These are phyloP conservation scores for Henricia sp. DNA, from an alignment of 53 echinoderm and acorn worm genomes.

Conservation along the genomic window DNA sequence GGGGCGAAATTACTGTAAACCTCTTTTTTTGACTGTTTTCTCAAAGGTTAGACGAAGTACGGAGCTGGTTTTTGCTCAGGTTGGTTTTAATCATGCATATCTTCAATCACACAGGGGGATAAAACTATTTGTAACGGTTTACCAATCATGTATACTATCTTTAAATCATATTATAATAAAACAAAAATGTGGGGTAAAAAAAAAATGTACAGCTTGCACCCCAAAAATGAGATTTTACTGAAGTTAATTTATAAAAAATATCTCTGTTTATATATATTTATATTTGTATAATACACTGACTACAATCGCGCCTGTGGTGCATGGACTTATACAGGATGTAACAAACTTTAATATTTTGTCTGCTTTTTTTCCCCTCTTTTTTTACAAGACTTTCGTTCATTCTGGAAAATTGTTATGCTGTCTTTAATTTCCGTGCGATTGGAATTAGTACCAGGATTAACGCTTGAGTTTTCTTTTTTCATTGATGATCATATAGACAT, in stretches of 20 bases:
- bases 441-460: no score
- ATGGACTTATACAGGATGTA: neutral
- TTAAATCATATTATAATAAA: neutral
- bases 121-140: neutral
- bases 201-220: neutral
- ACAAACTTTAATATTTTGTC: neutral
- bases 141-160: neutral
- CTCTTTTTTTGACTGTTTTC: no score
- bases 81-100: neutral
- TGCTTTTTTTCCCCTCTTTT: neutral
- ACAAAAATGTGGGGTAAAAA: neutral
- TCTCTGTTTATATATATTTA: slow-evolving; percentile 58
- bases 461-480: no score
- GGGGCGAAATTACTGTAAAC: no score
- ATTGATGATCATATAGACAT: no score
- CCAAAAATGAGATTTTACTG: neutral
- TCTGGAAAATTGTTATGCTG: no score
- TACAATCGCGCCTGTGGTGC: neutral
- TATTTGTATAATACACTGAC: slow-evolving; percentile 22
- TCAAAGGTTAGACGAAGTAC: no score
- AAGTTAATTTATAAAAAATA: slow-evolving; percentile 55
- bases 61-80: neutral
- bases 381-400: no score
- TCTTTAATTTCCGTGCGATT: no score
- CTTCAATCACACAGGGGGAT: neutral